Conservation (phyloP, 2,113 vertebrate genomes). For the Hymenochirus boettgeri region DNA sequence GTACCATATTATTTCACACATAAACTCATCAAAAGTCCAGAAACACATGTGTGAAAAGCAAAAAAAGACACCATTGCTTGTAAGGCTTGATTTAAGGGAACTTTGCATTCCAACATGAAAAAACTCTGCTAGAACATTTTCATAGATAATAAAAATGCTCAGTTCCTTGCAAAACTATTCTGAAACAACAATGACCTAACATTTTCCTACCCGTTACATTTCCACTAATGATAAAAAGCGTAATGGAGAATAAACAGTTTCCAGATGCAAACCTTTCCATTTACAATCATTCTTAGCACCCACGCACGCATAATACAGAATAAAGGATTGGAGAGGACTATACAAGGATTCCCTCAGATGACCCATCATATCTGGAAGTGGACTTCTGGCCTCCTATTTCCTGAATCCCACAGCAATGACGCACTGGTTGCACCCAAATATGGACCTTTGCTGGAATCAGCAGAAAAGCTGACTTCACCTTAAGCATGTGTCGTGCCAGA, state of each 20-base stretch:
- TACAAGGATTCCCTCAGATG: conserved; percentile 39
- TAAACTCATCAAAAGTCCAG: too few species aligned
- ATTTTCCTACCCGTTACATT: conserved; percentile 26
- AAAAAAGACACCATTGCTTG: too few species aligned
- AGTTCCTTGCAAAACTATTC: neutral
- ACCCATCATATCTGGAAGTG: conserved; percentile 39
- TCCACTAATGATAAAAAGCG: conserved; percentile 23
- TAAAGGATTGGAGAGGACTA: conserved; percentile 1
- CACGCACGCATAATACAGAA: neutral
- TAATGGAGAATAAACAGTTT: conserved; percentile 14
- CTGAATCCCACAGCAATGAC: conserved; percentile 44
- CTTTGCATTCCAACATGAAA: too few species aligned
- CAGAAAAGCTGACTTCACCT: conserved; percentile 28
- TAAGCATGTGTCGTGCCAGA: neutral
- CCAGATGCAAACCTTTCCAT: neutral
- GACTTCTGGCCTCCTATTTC: conserved; percentile 15
- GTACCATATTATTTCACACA: too few species aligned
- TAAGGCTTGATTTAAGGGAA: too few species aligned
- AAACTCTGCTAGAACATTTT: too few species aligned
- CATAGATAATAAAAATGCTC: too few species aligned
- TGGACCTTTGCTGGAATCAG: conserved; percentile 54
- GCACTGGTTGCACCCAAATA: conserved; percentile 60
- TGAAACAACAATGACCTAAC: conserved; percentile 28
- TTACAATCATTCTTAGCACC: neutral
- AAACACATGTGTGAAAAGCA: too few species aligned